Conservation (phyloP, 2,797 vertebrate species). For the Acanthurus tractus region DNA sequence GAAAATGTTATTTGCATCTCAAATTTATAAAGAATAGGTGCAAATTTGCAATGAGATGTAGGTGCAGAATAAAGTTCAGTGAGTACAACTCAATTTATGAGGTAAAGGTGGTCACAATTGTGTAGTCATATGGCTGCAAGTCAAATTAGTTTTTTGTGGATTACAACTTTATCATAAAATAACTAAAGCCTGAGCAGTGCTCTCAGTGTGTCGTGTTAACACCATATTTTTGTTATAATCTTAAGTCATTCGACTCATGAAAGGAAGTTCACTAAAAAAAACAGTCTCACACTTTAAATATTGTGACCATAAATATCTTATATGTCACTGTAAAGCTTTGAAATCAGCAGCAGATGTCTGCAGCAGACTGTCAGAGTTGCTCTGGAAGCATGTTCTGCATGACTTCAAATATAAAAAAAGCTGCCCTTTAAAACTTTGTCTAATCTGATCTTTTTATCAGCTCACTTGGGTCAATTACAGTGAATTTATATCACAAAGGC, state of each 20-base stretch:
- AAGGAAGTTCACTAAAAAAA: constrained; percentile 26
- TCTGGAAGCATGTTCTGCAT: constrained; percentile 35
- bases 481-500: neutral
- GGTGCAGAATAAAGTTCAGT: no score
- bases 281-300: constrained; percentile 27
- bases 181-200: constrained; percentile 7
- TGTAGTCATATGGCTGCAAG: neutral
- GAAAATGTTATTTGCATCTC: neutral
- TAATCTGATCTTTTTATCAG: neutral
- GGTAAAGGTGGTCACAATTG: neutral
- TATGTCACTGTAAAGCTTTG: constrained; percentile 14
- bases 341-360: neutral
- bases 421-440: neutral
- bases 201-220: constrained; percentile 35
- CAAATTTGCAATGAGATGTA: no score
- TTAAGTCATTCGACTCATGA: constrained; percentile 6
- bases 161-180: constrained; percentile 24
- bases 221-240: neutral
- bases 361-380: constrained; percentile 23
- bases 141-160: neutral
- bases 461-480: neutral
- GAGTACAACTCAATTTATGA: no score
- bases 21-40: neutral
- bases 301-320: constrained; percentile 22
- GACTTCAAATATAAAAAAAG: constrained; percentile 9